phyloP scores from a whole-genome alignment of 2,888 invertebrate species.

The Rhopalosiphum nymphaeae region DNA sequence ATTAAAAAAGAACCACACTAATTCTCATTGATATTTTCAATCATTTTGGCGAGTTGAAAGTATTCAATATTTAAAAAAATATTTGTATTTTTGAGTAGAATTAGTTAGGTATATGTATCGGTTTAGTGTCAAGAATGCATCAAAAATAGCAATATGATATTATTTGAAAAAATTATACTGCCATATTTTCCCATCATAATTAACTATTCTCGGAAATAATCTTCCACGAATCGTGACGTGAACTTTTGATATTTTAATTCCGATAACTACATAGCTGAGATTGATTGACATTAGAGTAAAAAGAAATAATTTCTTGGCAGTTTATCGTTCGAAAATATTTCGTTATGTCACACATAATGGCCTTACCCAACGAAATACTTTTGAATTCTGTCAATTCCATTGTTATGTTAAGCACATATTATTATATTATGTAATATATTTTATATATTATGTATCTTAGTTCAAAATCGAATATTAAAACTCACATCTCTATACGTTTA shows the following conservation, averaged over 20 bases:
- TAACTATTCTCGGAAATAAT: neutral
- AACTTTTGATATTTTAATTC: neutral
- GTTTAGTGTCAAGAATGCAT: neutral
- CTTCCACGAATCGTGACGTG: neutral
- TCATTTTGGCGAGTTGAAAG: neutral
- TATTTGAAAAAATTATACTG: neutral
- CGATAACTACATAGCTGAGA: neutral
- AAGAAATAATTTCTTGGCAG: neutral
- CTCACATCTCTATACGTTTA: neutral
- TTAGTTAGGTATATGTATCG: neutral
- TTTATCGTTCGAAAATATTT: conserved; percentile 17
- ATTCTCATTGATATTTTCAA: neutral
- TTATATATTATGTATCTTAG: too few species aligned
- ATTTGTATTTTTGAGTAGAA: neutral
- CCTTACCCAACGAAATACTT: neutral
- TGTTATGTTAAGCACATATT: neutral
- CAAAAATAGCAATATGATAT: neutral
- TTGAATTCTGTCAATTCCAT: neutral
- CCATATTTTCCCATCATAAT: neutral
- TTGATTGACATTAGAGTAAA: neutral
- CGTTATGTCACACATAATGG: neutral
- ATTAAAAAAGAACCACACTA: neutral
- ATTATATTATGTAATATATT: neutral
- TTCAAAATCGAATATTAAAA: neutral
- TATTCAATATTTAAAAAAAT: neutral